Base-by-base conservation (phyloP, 2,888 invertebrate genomes). In the Tenthredo mesomela region DNA sequence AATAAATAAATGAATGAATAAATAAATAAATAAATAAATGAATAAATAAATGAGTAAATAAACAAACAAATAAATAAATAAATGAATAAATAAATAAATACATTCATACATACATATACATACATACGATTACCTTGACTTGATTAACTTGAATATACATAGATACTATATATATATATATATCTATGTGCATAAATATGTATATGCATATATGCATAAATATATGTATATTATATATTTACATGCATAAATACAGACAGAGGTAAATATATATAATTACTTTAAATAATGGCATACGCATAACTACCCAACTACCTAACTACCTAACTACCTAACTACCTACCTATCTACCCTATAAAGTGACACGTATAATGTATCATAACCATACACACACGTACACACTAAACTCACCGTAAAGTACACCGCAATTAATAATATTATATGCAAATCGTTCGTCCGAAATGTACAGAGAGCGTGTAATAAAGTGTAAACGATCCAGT, bases 391-490 rank as follows among this genome's bases (percentile, higher is more conserved):
- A 18, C 70, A 18, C 37, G 37, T 33, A 18, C 70, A 33, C 37
- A 75, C 21, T 40, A 47, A n/a, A 40, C 47, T 43, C 75, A 75
- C 75, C 75, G 75, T 75, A 75, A 75, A 75, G 47, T 75, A 75
- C 25, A 75, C 75, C 75, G 75, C 75, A 75, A 75, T 75, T 90
- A 88, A 89, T 86, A 87, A 86, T 86, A 87, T 73, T 86, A 88
- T 86, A 88, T 88, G 88, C 86, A 87, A 88, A 88, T 86, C 85
- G 87, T 86, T 87, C 88, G 88, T 88, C 87, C 87, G 87, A 86
- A 87, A 86, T 89, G 85, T 87, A 89, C 88, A 87, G 80, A 85
- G 82, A 78, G 54, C 29, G 77, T 54, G 77, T 80, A 25, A 65
- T 33, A 70, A 84, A 67, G 50, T 80, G 54, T 37, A 37, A 67